Evolutionary conservation across 1,140 invertebrate genomes (phyloP).

Genomic region (Phocides pigmalion): DNA sequence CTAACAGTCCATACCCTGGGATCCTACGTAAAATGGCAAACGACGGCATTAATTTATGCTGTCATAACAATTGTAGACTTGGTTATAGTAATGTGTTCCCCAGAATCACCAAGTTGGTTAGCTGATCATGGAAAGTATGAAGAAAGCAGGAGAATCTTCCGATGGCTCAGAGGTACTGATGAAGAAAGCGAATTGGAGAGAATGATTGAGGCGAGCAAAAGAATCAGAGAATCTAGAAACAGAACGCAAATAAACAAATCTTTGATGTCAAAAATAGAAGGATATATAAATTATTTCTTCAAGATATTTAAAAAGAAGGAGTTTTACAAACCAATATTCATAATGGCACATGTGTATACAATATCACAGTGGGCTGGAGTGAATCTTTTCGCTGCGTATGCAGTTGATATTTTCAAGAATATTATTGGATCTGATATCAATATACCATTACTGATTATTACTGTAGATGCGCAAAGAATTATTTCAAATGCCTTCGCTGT

Average conservation of each 20-base stretch:
- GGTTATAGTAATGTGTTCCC: constrained; percentile 50
- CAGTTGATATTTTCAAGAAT: constrained; percentile 47
- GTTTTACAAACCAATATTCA: constrained; percentile 58
- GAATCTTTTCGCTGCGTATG: constrained; percentile 52
- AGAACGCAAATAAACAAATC: background rate
- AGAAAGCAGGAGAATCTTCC: constrained; percentile 46
- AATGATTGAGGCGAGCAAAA: constrained; percentile 51
- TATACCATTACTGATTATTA: constrained; percentile 47
- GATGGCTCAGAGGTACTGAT: constrained; percentile 51
- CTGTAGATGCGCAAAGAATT: constrained; percentile 54
- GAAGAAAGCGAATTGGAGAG: constrained; percentile 53
- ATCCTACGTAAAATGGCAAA: constrained; percentile 47
- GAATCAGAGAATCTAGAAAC: constrained; percentile 46
- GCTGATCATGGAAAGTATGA: constrained; percentile 49
- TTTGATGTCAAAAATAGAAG: constrained; percentile 34
- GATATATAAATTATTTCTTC: constrained; percentile 39
- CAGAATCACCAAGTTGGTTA: constrained; percentile 58
- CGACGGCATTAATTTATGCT: constrained; percentile 42
- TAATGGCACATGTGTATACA: constrained; percentile 56
- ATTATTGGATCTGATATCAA: constrained; percentile 43
- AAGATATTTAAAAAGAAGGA: constrained; percentile 51
- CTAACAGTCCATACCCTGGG: constrained; percentile 47
- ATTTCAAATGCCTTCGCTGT: constrained; percentile 50
- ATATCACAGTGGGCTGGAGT: constrained; percentile 53
- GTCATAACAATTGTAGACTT: constrained; percentile 45